These are phyloP conservation scores for Eubasilissa regina DNA, from an alignment of 1,140 invertebrate species.

Conservation along the genomic window DNA sequence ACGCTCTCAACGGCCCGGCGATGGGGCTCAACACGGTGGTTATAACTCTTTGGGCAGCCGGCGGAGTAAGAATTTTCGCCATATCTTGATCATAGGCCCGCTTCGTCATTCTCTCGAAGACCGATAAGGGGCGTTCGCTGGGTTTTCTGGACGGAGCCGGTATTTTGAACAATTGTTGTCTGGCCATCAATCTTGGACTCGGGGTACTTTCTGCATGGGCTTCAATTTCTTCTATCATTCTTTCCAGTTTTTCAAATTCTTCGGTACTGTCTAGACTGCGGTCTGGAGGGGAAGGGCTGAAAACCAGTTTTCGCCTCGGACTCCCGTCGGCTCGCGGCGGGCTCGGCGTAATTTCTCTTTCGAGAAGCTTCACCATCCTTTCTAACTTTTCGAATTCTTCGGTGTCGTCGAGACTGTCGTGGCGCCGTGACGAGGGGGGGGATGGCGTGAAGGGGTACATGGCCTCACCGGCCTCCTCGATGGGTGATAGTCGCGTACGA, in stretches of 20 bases:
- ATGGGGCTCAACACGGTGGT: background rate
- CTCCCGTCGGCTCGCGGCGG: background rate
- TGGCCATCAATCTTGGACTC: background rate
- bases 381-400: background rate
- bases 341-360: background rate
- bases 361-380: background rate
- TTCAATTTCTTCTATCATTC: constrained; percentile 2
- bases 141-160: constrained; percentile 28
- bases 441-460: background rate
- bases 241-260: background rate
- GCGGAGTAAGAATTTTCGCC: background rate
- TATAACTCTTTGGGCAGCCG: background rate
- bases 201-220: background rate
- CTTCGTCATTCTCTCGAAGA: background rate
- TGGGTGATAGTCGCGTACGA: constrained; percentile 22
- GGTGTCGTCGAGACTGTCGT: background rate
- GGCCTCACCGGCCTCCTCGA: background rate
- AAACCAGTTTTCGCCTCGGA: background rate
- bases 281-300: background rate
- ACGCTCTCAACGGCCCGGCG: background rate
- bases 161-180: background rate
- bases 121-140: background rate
- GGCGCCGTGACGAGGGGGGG: background rate
- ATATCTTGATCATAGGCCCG: background rate
- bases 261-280: background rate